phyloP scores from a whole-genome alignment of 2,888 invertebrate species.

The Drosophila algonquin region DNA sequence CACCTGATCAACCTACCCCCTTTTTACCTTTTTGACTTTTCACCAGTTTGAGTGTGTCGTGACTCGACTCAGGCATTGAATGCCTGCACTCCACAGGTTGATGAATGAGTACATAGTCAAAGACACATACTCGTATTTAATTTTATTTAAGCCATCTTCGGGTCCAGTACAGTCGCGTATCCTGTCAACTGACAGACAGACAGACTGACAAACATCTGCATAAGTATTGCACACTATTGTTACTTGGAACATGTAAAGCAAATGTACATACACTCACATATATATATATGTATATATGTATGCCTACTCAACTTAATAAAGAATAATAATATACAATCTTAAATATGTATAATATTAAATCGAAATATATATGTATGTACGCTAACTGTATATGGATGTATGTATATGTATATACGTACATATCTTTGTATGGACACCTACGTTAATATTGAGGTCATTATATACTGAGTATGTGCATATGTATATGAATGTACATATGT shows the following conservation, averaged over 20 bases:
- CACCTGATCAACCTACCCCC: conserved; percentile 31
- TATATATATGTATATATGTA: neutral
- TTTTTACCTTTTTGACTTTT: conserved; percentile 6
- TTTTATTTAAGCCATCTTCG: neutral
- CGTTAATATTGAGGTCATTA: too few relatives aligned
- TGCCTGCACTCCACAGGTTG: conserved; percentile 38
- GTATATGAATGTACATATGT: neutral
- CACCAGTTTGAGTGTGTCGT: conserved; percentile 1
- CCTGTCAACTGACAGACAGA: neutral
- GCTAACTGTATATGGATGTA: too few relatives aligned
- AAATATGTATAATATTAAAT: too few relatives aligned
- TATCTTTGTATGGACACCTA: too few relatives aligned
- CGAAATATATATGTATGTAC: too few relatives aligned
- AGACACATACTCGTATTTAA: neutral
- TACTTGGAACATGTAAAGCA: neutral
- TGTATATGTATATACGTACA: too few relatives aligned
- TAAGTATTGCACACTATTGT: neutral
- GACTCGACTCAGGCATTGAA: neutral
- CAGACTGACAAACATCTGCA: neutral
- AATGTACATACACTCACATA: neutral
- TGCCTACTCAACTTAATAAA: too few relatives aligned
- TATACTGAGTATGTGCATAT: neutral
- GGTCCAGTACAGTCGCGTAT: neutral
- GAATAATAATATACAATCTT: too few relatives aligned
- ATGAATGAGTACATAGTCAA: conserved; percentile 9